Conservation (phyloP, 2,888 invertebrate species). For the Pardosa pseudoannulata region DNA sequence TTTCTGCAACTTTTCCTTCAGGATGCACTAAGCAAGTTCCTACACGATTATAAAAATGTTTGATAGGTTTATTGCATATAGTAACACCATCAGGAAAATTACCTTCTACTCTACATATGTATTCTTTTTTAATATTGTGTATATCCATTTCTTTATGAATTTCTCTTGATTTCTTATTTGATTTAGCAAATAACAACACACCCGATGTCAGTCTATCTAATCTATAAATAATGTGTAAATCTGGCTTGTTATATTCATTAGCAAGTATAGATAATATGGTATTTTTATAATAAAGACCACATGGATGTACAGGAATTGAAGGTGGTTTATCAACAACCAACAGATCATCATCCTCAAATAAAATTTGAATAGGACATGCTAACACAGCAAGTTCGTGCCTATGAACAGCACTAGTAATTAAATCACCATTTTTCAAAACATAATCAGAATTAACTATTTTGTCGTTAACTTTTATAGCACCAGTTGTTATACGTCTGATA, state of each 20-base stretch:
- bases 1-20: conserved; percentile 94
- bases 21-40: conserved; percentile 96
- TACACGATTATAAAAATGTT: conserved; percentile 95
- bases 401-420: conserved; percentile 87
- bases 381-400: conserved; percentile 99
- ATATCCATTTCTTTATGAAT: conserved; percentile 96
- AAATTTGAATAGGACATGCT: conserved; percentile 95
- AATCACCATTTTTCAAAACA: conserved; percentile 92
- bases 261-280: conserved; percentile 96
- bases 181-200: conserved; percentile 93
- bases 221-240: conserved; percentile 92
- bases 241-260: conserved; percentile 95
- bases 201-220: conserved; percentile 97
- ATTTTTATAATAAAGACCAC: conserved; percentile 98
- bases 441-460: conserved; percentile 92
- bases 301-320: conserved; percentile 99
- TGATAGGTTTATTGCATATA: conserved; percentile 92
- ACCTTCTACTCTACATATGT: conserved; percentile 96
- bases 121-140: conserved; percentile 94
- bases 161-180: conserved; percentile 93
- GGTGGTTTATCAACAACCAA: conserved; percentile 99
- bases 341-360: conserved; percentile 98
- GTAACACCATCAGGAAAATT: conserved; percentile 87
- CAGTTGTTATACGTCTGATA: conserved; percentile 73
- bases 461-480: conserved; percentile 68